Percentiles rank a stretch among this genome's conserved stretches.
Evolutionary conservation across 2,797 vertebrate species (phyloP).

Genomic region (Lepus oiostolus): DNA sequence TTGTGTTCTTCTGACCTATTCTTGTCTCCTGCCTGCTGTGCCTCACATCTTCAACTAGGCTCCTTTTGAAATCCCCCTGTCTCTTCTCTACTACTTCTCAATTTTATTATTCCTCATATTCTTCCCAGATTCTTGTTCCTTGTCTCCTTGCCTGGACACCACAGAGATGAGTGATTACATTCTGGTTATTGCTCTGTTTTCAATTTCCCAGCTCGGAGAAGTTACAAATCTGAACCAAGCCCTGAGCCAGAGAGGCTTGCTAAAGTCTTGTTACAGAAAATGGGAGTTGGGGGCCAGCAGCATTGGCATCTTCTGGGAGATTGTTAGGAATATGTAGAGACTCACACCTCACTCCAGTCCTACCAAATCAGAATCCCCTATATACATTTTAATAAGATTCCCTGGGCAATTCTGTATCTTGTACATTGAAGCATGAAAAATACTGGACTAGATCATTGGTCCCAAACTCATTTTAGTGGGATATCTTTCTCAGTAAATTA

Average conservation of each 20-base stretch:
- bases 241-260: background rate
- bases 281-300: background rate
- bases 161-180: background rate
- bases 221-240: constrained; percentile 26
- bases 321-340: constrained; percentile 2
- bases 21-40: background rate
- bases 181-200: constrained; percentile 42
- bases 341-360: background rate
- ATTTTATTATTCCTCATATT: constrained; percentile 55
- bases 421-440: background rate
- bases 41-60: background rate
- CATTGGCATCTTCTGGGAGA: background rate
- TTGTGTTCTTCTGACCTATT: background rate
- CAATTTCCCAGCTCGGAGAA: constrained; percentile 49
- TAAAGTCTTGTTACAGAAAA: constrained; percentile 3
- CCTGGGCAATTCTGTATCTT: background rate
- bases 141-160: constrained; percentile 2
- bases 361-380: background rate
- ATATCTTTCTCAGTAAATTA: background rate
- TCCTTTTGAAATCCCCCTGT: background rate
- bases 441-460: background rate
- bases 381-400: constrained; percentile 22
- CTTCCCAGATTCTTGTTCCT: background rate
- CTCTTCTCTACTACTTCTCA: background rate
- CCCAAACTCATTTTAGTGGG: background rate